These are phyloP conservation scores for Cheirogaleus major DNA, from an alignment of 2,797 vertebrate genomes.

Conservation along the genomic window DNA sequence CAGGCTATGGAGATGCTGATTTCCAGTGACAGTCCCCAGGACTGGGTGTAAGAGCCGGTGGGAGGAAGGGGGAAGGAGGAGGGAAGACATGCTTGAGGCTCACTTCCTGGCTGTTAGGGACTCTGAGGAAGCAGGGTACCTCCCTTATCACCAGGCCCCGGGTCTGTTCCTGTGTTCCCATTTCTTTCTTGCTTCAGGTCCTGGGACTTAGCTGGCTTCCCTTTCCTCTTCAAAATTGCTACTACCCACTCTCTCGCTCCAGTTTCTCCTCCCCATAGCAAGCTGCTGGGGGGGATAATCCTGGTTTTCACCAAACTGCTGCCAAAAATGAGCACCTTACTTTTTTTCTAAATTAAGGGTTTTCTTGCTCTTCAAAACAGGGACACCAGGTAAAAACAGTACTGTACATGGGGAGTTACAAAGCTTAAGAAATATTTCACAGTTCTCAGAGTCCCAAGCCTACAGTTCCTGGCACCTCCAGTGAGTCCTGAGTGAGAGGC, in stretches of 20 bases:
- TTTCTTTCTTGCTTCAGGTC: neutral
- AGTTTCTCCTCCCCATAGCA: neutral
- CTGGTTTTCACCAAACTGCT: neutral
- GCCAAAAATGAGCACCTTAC: neutral
- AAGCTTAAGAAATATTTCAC: neutral
- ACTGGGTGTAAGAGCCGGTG: neutral
- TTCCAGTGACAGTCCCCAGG: neutral
- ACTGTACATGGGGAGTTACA: neutral
- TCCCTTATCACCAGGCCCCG: neutral
- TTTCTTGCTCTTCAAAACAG: slow-evolving; percentile 24
- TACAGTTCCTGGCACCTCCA: neutral
- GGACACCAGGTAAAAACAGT: neutral
- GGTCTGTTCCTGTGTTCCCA: neutral
- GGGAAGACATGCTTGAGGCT: neutral
- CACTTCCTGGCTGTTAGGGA: neutral
- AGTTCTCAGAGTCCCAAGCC: neutral
- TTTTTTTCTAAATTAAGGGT: neutral
- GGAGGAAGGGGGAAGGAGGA: neutral
- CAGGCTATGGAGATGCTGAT: neutral
- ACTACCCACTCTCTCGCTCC: neutral
- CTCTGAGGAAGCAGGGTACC: neutral
- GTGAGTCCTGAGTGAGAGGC: neutral
- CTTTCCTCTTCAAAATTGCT: neutral
- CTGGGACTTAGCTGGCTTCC: neutral
- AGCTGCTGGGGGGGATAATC: neutral